phyloP scores from a whole-genome alignment of 1,140 invertebrate species.

The Tetramorium parvispinum region DNA sequence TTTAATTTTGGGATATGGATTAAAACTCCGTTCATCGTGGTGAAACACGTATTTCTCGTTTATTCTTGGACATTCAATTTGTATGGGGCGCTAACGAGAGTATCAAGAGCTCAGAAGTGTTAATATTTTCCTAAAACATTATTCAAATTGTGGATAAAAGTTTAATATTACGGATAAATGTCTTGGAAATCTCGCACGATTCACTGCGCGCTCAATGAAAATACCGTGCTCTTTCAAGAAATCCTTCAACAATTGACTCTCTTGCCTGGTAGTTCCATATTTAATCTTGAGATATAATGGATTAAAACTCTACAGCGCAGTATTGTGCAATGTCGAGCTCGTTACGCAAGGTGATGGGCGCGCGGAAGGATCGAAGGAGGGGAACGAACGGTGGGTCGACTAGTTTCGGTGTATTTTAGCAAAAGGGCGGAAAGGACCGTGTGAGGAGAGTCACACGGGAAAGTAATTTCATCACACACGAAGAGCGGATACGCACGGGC shows the following conservation, averaged over 20 bases:
- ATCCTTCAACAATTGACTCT: background rate
- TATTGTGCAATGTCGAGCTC: slow-evolving; percentile 3
- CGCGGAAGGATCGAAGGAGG: background rate
- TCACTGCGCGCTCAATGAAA: background rate
- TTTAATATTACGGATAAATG: background rate
- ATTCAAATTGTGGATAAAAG: slow-evolving; percentile 9
- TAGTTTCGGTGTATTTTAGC: slow-evolving; percentile 44
- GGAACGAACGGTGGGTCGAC: background rate
- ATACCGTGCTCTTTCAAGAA: background rate
- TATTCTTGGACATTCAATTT: background rate
- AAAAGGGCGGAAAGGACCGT: background rate
- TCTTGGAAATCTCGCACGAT: slow-evolving; percentile 5
- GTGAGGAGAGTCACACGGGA: slow-evolving; percentile 20
- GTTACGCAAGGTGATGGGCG: background rate
- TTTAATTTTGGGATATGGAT: slow-evolving; percentile 31
- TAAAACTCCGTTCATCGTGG: background rate
- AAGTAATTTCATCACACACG: slow-evolving; percentile 47
- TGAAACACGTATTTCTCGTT: slow-evolving; percentile 1
- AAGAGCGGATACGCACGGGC: background rate
- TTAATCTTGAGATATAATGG: slow-evolving; percentile 44
- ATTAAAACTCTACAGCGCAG: background rate
- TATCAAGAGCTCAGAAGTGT: slow-evolving; percentile 12
- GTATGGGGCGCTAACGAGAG: background rate
- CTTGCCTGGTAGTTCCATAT: background rate
- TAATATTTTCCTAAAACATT: slow-evolving; percentile 21